These are phyloP conservation scores for Cryptoprocta ferox DNA, from an alignment of 2,797 vertebrate species.

Conservation along the genomic window DNA sequence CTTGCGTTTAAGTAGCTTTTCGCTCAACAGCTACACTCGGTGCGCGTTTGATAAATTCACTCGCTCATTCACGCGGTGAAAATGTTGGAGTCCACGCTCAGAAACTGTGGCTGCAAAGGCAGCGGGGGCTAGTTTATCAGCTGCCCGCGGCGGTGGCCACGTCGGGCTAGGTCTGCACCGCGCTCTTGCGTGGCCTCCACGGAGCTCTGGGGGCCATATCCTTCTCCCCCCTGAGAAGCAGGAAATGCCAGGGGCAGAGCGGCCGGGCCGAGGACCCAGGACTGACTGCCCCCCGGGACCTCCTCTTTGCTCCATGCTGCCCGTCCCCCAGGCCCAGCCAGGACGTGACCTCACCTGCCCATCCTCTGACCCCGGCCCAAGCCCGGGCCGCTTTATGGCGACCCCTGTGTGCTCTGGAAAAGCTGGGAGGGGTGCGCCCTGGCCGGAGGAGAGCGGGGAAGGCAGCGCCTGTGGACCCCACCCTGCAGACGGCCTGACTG, in stretches of 20 bases:
- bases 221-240: not conserved
- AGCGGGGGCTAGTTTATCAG: no score
- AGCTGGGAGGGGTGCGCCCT: no score
- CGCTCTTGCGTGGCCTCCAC: not conserved
- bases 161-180: no score
- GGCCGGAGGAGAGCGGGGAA: not conserved
- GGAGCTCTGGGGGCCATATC: not conserved
- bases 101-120: not conserved
- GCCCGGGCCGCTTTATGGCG: not conserved
- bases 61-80: not conserved
- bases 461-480: not conserved
- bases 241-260: not conserved
- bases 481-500: not conserved
- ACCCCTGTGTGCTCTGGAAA: not conserved
- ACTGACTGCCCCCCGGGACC: not conserved
- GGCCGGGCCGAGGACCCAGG: not conserved
- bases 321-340: not conserved
- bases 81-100: not conserved
- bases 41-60: not conserved
- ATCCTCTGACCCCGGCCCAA: not conserved
- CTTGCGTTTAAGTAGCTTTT: not conserved
- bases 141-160: accelerated
- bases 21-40: not conserved
- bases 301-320: not conserved
- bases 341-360: not conserved